Evolutionary conservation across 30 jellyfish, hydroid and myxozoan species (phyloP).

Genomic region (Aurelia sp.): DNA sequence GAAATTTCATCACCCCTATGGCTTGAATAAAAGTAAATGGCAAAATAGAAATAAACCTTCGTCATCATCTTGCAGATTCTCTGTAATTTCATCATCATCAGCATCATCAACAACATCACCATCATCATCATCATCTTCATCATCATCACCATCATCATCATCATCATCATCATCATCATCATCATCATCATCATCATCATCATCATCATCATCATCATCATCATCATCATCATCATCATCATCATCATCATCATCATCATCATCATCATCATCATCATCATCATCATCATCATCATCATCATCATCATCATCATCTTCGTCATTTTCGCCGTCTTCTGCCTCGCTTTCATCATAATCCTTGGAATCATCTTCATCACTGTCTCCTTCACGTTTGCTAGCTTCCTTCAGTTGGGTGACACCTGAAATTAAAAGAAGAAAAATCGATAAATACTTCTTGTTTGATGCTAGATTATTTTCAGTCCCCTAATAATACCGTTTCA

Average conservation of each 20-base stretch:
- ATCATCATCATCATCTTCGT: slow-evolving; percentile 47
- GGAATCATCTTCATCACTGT: slow-evolving; percentile 39
- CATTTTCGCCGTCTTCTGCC: slow-evolving; percentile 16
- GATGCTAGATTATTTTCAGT: too few species aligned
- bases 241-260: slow-evolving; percentile 43
- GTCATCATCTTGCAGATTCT: not conserved
- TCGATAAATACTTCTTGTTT: too few species aligned
- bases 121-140: slow-evolving; percentile 16
- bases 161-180: slow-evolving; percentile 48
- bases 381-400: not conserved
- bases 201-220: slow-evolving; percentile 48
- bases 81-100: slow-evolving; percentile 36
- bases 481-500: too few species aligned
- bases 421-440: too few species aligned
- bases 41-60: not conserved
- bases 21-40: too few species aligned
- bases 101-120: too few species aligned
- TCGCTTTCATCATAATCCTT: slow-evolving; percentile 23
- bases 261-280: slow-evolving; percentile 39
- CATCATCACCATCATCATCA: slow-evolving; percentile 55
- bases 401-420: not conserved
- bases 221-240: slow-evolving; percentile 30
- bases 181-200: slow-evolving; percentile 44
- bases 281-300: slow-evolving; percentile 54
- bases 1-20: too few species aligned